Evolutionary conservation across 2,888 invertebrate genomes (phyloP), one percentile per base, ranked within the genome.

Genomic region (Papilio demoleus): DNA sequence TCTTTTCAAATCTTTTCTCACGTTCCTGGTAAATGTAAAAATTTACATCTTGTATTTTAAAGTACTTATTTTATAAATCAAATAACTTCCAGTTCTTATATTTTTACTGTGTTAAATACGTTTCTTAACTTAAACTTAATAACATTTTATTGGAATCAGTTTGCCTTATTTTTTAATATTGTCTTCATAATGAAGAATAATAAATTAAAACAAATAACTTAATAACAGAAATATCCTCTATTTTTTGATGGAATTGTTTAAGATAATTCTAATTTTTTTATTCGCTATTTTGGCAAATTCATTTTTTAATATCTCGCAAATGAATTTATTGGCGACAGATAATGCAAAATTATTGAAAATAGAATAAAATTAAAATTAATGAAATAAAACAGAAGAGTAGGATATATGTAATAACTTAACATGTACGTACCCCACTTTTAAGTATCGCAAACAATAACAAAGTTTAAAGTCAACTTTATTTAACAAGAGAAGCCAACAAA

Each of bases 381-480:
- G 47, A 22, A 34, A 34, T 12, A 45, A 31, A 22, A 63, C 34
- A 47, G 14, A 50, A 63, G 6, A 6, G 27, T 27, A 4, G 27
- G 50, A 27, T 24, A 50, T 27, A 27, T 27, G n/a, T 27, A 50
- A 45, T 65, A 34, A 45, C 31, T 31, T 65, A 24, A 66, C 17
- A 47, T 66, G 42, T 47, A 24, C 24, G 22, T 59, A 40, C 45
- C 17, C 31, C 58, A 47, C 65, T 47, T 38, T 31, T 22, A 45
- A 65, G 42, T 59, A 66, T 59, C 59, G 65, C 61, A 62, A 62
- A 67, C 67, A 62, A 63, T 58, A 53, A 40, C 62, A 68, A 68
- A 68, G 56, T 63, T 68, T 68, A 38, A 62, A 61, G 65, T 65
- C 61, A 66, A 68, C 45, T 61, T 67, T 67, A 62, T 59, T 62